Base-by-base conservation (phyloP, 1,140 invertebrate genomes). In the Bombus waltoni region DNA sequence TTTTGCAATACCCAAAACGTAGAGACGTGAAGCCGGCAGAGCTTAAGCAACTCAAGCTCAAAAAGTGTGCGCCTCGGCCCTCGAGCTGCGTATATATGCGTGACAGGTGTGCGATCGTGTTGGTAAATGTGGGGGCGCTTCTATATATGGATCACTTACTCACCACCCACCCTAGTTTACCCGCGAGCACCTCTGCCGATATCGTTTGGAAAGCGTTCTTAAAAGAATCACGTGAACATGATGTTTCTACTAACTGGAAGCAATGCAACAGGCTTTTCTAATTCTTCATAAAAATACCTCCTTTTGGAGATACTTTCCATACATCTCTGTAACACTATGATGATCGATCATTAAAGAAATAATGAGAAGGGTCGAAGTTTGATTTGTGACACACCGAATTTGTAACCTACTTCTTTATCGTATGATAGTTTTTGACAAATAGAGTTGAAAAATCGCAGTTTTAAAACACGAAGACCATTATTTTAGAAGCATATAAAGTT, bases 101-200 rank as follows among this genome's bases (percentile, higher is more conserved):
- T 94, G 92, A 93, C 89, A 93, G 90, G 88, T 92, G 85, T 91
- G 85, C 68, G 72, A 40, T 85, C 40, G 93, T 94, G 82, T 94
- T 93, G 82, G 93, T 93, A 79, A 90, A 82, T 72, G 91, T 90
- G 88, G 91, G 88, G 90, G 89, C 89, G 92, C 70, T 91, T 93
- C 93, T 94, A 94, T 94, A 94, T 93, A 92, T 93, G 93, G 92
- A 93, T 59, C 93, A 93, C 92, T 92, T 93, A 93, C 92, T 94
- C 91, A 94, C 85, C 90, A 90, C 83, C 86, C 65, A 85, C 88
- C 82, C 81, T 72, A n/a, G 11, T 81, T 74, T 28, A 85, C 59
- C n/a, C 8, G 47, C 44, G 22, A 57, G 25, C 79, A 75, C 38
- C 62, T 81, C 78, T 59, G 10, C 9, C 59, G 62, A 5, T 42